Base-by-base conservation (phyloP, 2,113 vertebrate genomes). In the Tenrec ecaudatus region DNA sequence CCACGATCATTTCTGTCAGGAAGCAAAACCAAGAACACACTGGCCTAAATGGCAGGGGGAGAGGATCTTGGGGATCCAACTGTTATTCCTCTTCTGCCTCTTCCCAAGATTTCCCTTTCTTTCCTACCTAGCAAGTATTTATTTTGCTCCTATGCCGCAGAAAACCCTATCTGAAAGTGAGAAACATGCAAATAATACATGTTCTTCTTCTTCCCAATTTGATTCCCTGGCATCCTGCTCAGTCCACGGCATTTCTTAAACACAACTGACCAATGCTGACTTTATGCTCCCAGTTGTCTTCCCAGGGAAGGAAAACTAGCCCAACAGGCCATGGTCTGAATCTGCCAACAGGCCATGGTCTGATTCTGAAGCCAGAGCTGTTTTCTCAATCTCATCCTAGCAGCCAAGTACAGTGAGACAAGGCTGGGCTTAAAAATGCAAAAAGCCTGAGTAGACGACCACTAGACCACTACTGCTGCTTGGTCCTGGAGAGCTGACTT, bases 101-200 rank as follows among this genome's bases (percentile, higher is more conserved):
- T 86, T 66, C 87, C 60, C 47, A 40, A 40, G 40, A 60, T 36
- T 88, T 89, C 33, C 31, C 77, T 83, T 83, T 64, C 47, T 82
- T 43, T 33, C 80, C 58, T 60, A 77, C 58, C 79, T 82, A 89
- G 69, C 81, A 84, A 77, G 86, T 68, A 92, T 36, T 80, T 66
- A 69, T 10, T 83, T 76, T 88, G 86, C 82, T 66, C 27, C 60
- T 27, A 83, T 86, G 80, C 47, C 85, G 89, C 60, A 77, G 47
- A 78, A 93, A 87, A 91, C 33, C 62, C 77, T 79, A 2, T 62
- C n/a, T 57, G 73, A 90, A 94, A 87, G 29, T 1, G 78, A 38
- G n/a, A 19, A 89, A 6, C 3, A 8, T 43, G 82, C 82, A 58
- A 81, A 82, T 33, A 47, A 64, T 38, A 91, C 43, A 73, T 38